Evolutionary conservation across 2,113 vertebrate species (phyloP).

Genomic region (rat (Rattus norvegicus)): GRCr8 NC_086023.1:67243501-67244000

Average conservation of each 20-base stretch:
- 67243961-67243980: neutral
- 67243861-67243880: constrained; percentile 24
- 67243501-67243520: neutral
- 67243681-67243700: neutral
- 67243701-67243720: neutral
- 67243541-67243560: neutral
- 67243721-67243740: neutral
- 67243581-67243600: neutral
- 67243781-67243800: constrained; percentile 16
- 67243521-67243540: neutral
- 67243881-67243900: neutral
- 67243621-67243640: constrained; percentile 33
- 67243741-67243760: neutral
- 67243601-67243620: neutral
- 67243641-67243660: neutral
- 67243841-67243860: neutral
- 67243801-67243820: constrained; percentile 28
- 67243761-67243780: neutral
- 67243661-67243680: neutral
- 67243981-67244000: neutral
- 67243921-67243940: neutral
- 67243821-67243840: neutral
- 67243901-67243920: neutral
- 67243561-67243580: neutral
- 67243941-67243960: constrained; percentile 1